phyloP scores from a whole-genome alignment of 2,113 vertebrate genomes.

The Hippoglossus stenolepis region DNA sequence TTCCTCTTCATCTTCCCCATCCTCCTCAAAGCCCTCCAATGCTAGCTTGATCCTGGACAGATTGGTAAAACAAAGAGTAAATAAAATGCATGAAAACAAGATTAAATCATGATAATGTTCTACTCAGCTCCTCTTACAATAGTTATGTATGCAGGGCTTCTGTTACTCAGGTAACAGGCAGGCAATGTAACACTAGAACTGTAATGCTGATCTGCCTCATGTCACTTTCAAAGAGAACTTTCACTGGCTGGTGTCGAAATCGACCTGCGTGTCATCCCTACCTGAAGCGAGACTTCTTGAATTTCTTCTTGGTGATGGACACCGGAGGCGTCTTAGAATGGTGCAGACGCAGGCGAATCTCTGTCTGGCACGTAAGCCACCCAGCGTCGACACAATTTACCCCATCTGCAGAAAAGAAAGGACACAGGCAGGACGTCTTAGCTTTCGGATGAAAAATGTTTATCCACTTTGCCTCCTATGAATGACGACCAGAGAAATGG shows the following conservation, averaged over 20 bases:
- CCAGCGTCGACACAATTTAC: conserved; percentile 90
- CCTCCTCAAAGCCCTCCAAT: conserved; percentile 93
- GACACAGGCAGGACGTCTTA: neutral
- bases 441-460: neutral
- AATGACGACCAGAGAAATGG: too few species aligned
- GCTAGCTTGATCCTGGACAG: conserved; percentile 85
- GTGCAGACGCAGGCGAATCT: conserved; percentile 95
- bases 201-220: neutral
- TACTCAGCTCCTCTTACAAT: too few species aligned
- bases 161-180: conserved; percentile 2
- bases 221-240: conserved; percentile 26
- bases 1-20: conserved; percentile 90
- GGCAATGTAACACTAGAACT: neutral
- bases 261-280: conserved; percentile 58
- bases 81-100: neutral
- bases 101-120: neutral
- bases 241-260: conserved; percentile 35
- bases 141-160: neutral
- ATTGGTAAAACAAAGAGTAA: neutral
- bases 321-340: conserved; percentile 91
- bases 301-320: conserved; percentile 96
- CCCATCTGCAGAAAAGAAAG: conserved; percentile 83
- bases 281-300: conserved; percentile 98
- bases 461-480: too few species aligned
- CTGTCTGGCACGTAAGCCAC: conserved; percentile 97